Evolutionary conservation across 2,888 invertebrate species (phyloP).

Genomic region (Thyatira batis): DNA sequence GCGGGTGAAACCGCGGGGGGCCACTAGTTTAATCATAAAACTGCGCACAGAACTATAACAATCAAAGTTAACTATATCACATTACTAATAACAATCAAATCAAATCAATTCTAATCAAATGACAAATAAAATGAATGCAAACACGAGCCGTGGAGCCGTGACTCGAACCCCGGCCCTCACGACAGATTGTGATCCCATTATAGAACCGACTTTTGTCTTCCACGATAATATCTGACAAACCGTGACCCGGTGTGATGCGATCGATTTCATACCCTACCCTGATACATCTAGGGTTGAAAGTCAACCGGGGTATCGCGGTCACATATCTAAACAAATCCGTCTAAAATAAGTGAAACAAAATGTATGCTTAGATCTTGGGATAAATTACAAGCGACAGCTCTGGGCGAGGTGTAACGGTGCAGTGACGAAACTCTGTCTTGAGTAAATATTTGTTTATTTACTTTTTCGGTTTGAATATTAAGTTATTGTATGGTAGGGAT

Average conservation of each 20-base stretch:
- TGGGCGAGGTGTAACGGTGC: not conserved
- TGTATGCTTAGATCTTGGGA: not conserved
- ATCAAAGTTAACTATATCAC: no score
- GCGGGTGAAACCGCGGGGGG: no score
- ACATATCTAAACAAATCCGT: constrained; percentile 4
- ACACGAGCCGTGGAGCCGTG: constrained; percentile 3
- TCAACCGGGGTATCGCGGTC: not conserved
- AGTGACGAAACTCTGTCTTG: not conserved
- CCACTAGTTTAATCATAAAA: no score
- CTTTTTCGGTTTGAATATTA: not conserved
- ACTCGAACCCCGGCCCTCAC: not conserved
- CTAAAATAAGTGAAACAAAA: constrained; percentile 6
- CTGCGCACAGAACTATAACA: no score
- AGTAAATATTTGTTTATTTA: not conserved
- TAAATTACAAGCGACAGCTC: not conserved
- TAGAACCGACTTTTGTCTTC: not conserved
- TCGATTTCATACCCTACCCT: not conserved
- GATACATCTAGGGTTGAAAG: not conserved
- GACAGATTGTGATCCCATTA: constrained; percentile 4
- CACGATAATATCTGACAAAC: constrained; percentile 2
- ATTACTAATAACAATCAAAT: not conserved
- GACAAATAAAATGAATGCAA: not conserved
- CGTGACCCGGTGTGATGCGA: not conserved
- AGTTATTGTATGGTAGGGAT: no score
- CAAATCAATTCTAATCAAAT: not conserved